Base-by-base conservation (phyloP, 30 jellyfish, hydroid and myxozoan genomes). In the Kudoa iwatai region DNA sequence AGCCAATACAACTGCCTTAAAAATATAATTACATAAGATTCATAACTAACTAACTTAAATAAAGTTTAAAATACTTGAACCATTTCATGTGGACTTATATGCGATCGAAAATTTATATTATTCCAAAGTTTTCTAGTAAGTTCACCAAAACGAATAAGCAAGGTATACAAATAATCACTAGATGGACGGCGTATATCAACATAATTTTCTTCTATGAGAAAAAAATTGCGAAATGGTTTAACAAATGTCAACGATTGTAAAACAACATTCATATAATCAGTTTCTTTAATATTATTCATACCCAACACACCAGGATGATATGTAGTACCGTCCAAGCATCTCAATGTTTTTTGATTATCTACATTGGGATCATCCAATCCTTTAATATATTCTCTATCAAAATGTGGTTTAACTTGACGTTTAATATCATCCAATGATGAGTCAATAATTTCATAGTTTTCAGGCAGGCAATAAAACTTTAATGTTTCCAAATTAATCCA, bases 251-350 rank as follows among this genome's bases (percentile, higher is more conserved):
- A 31, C 2, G 88, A 87, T 79, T 68, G 48, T 12, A 36, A 26
- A 43, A 74, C 81, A 36, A 74, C 94, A 48, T 74, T 74, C 25
- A 74, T 45, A 40, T 74, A 62, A 45, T 74, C 94, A 33, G 63
- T 74, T 21, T 86, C 94, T 32, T 62, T 61, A 51, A 74, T 74
- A 47, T 74, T 74, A 26, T 74, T 74, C 52, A 74, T 36, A 0
- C 94, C 94, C 28, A 74, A 87, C 12, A 74, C 57, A 67, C 90
- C 90, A 21, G 92, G 87, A n/a, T 58, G 51, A 32, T 69, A 69
- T 6, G 51, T 47, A 14, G 87, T 54, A 16, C 92, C 87, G 48
- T 69, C 83, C 17, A 69, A 43, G 17, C 86, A 83, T 14, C 92
- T 54, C 2, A 86, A 69, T 54, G 59, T 63, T 34, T 54, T 63